Base-by-base conservation (phyloP, 2,888 invertebrate genomes). In the Latrodectus hesperus region DNA sequence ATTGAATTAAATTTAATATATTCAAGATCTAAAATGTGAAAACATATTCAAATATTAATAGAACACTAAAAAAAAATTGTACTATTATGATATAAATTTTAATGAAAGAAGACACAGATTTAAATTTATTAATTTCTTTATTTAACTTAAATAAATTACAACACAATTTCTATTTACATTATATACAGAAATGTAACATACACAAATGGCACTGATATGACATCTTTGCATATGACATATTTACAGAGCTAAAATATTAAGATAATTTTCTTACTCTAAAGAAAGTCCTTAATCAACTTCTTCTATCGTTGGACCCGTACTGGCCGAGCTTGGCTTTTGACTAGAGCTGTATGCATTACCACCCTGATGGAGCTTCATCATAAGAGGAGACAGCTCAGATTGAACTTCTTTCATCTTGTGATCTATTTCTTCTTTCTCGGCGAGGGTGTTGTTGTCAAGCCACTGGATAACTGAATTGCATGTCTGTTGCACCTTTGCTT, bases 381-480 rank as follows among this genome's bases (percentile, higher is more conserved):
- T 97, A 70, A 96, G 93, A 0, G 97, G 96, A 78, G 95, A 94
- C 91, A 96, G 96, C 22, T 95, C 94, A 22, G 93, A 94, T 91
- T 97, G 96, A 26, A 96, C 93, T 76, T 95, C 95, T 91, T 96
- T 95, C 90, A 97, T 92, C 91, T 95, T 96, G 90, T 95, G 94
- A 79, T 97, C 96, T 90, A 95, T 95, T 90, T 97, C 96, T 14
- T 95, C 94, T 90, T 95, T 95, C 78, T 95, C 95, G 9, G 97
- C 97, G 71, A 96, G 93, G 2, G 94, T 94, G 91, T 97, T 96
- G 49, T 93, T 92, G 90, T 98, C 97, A 64, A 98, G 92, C 97
- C 97, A 98, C 14, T 94, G 93, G 82, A 96, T 93, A 84, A 95
- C 95, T 11, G 94, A 94, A 26, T 94, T 93, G 88, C 91, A 91